Evolutionary conservation across 2,888 invertebrate species (phyloP).

Genomic region (Odontocolon sp.): DNA sequence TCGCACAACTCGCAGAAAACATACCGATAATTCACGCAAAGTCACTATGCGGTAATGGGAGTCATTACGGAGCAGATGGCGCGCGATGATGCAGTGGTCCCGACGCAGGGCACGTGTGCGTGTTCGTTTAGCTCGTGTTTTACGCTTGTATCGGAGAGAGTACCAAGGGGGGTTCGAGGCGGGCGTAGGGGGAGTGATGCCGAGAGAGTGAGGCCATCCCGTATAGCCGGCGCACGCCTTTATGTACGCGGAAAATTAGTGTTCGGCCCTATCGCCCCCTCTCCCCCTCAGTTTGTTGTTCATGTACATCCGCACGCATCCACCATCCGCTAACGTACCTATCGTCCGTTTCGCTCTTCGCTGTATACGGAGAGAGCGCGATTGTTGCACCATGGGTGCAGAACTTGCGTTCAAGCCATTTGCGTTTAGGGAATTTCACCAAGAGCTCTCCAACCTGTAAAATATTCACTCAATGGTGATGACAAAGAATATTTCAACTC

Average conservation of each 20-base stretch:
- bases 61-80: constrained; percentile 80
- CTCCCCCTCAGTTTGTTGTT: constrained; percentile 8
- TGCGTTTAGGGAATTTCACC: neutral
- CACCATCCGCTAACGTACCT: constrained; percentile 44
- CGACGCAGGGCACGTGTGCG: constrained; percentile 75
- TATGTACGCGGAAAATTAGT: constrained; percentile 62
- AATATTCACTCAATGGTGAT: neutral
- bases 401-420: neutral
- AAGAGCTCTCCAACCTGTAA: neutral
- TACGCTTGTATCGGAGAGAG: constrained; percentile 59
- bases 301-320: constrained; percentile 51
- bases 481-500: neutral
- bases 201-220: constrained; percentile 35
- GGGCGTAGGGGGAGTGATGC: constrained; percentile 38
- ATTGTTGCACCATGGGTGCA: neutral
- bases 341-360: constrained; percentile 20
- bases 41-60: constrained; percentile 77
- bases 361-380: neutral
- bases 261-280: constrained; percentile 24
- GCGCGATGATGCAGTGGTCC: constrained; percentile 78
- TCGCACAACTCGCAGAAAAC: constrained; percentile 70
- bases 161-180: neutral
- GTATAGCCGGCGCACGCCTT: constrained; percentile 52
- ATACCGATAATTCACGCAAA: constrained; percentile 79
- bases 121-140: constrained; percentile 70